Evolutionary conservation across 2,888 invertebrate species (phyloP).

Genomic region (Cosmia trapezina): DNA sequence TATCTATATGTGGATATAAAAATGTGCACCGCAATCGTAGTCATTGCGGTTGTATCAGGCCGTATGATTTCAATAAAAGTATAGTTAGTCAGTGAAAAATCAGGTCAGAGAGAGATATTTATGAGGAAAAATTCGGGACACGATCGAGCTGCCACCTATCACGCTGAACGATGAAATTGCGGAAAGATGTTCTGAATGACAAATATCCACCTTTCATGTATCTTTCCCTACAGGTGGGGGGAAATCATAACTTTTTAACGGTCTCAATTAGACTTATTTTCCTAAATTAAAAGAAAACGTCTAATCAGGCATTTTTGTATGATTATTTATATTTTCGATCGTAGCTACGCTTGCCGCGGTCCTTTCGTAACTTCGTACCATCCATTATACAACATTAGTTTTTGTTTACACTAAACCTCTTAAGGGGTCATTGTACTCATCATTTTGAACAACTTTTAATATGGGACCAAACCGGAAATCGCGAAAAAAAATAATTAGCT

Average conservation of each 20-base stretch:
- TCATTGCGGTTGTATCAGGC: conserved; percentile 38
- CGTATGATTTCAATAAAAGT: conserved; percentile 54
- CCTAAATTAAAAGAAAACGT: conserved; percentile 10
- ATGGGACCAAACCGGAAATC: too few relatives aligned
- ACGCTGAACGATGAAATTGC: conserved; percentile 51
- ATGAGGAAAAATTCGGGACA: conserved; percentile 51
- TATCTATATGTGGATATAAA: conserved; percentile 53
- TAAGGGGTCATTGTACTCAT: too few relatives aligned
- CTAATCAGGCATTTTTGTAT: conserved; percentile 1
- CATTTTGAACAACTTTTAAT: too few relatives aligned
- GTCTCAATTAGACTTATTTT: conserved; percentile 24
- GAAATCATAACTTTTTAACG: conserved; percentile 15
- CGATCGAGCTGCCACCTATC: conserved; percentile 42
- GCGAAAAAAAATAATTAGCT: too few relatives aligned
- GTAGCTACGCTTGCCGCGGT: too few relatives aligned
- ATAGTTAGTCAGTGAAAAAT: conserved; percentile 46
- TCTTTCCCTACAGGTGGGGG: background rate
- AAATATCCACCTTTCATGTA: conserved; percentile 19
- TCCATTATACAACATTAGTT: too few relatives aligned
- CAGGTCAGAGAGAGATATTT: conserved; percentile 42
- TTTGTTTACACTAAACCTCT: too few relatives aligned
- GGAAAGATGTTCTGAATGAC: conserved; percentile 52
- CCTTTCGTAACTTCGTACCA: too few relatives aligned
- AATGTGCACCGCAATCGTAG: conserved; percentile 44
- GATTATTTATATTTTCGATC: too few relatives aligned